Evolutionary conservation across 2,888 invertebrate species (phyloP).

Genomic region (Drosophila fulvimacula): DNA sequence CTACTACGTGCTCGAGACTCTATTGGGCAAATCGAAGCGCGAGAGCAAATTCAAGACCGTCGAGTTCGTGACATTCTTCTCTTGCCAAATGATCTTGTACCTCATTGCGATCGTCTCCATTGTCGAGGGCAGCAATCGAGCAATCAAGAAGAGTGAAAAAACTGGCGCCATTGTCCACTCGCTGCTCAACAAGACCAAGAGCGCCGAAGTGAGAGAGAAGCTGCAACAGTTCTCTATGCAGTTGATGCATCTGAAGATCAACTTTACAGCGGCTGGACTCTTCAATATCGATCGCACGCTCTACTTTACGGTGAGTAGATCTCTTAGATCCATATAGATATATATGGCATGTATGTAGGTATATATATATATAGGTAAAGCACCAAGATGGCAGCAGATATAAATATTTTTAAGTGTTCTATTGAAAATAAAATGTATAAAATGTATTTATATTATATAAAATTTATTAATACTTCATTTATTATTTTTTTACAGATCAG

Average conservation of each 20-base stretch:
- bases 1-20: slow-evolving; percentile 84
- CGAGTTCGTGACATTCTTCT: slow-evolving; percentile 84
- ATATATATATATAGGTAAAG: no score
- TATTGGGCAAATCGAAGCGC: slow-evolving; percentile 82
- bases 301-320: slow-evolving; percentile 83
- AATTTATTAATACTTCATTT: not conserved
- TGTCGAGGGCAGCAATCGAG: slow-evolving; percentile 84
- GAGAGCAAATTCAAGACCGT: slow-evolving; percentile 83
- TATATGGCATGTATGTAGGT: no score
- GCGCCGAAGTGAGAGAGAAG: slow-evolving; percentile 80
- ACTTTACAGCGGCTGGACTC: slow-evolving; percentile 85
- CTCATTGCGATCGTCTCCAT: slow-evolving; percentile 84
- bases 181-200: slow-evolving; percentile 81
- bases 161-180: slow-evolving; percentile 83
- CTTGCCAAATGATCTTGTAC: slow-evolving; percentile 84
- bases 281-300: slow-evolving; percentile 84
- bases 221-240: slow-evolving; percentile 84
- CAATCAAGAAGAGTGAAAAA: slow-evolving; percentile 84
- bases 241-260: slow-evolving; percentile 83
- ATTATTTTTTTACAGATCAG: slow-evolving; percentile 77
- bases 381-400: no score
- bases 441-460: not conserved
- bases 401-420: no score
- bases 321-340: no score
- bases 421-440: no score